Percentiles rank a stretch among this genome's conserved stretches.
Conservation (phyloP, 2,797 vertebrate genomes). For the Paratrypauchen microcephalus region DNA sequence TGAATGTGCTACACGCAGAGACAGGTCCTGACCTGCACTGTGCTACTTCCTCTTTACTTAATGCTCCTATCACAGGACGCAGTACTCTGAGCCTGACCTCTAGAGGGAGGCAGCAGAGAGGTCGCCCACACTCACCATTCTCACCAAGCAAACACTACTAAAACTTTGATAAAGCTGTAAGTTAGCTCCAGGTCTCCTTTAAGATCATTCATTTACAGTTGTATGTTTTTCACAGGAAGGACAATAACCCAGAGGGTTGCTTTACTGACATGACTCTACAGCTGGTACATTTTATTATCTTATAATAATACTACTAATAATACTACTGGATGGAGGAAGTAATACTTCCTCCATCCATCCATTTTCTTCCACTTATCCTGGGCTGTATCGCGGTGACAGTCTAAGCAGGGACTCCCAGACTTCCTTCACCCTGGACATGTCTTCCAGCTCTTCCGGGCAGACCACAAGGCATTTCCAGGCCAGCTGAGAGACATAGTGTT, state of each 20-base stretch:
- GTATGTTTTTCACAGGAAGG: slow-evolving; percentile 9
- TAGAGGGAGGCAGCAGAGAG: slow-evolving; percentile 47
- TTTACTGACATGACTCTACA: slow-evolving; percentile 20
- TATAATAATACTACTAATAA: no score
- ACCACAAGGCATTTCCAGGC: no score
- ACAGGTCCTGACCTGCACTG: slow-evolving; percentile 46
- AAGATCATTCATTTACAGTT: slow-evolving; percentile 23
- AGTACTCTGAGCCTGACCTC: slow-evolving; percentile 50
- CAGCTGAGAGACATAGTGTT: no score
- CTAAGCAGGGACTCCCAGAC: no score
- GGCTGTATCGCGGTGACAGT: no score
- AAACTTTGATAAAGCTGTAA: slow-evolving; percentile 16
- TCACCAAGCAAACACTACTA: slow-evolving; percentile 16
- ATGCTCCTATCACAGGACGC: slow-evolving; percentile 39
- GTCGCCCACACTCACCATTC: slow-evolving; percentile 24
- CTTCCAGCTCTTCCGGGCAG: no score
- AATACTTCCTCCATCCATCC: slow-evolving; percentile 26
- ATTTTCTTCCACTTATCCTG: no score
- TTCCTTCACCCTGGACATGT: no score
- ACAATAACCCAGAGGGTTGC: slow-evolving; percentile 3
- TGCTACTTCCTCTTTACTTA: slow-evolving; percentile 45
- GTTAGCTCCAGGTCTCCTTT: slow-evolving; percentile 16
- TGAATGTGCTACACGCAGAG: slow-evolving; percentile 34
- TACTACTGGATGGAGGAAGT: no score
- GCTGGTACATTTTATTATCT: slow-evolving; percentile 8